phyloP scores from a whole-genome alignment of 1,140 invertebrate genomes.

The Pseudomyrmex cubaensis region DNA sequence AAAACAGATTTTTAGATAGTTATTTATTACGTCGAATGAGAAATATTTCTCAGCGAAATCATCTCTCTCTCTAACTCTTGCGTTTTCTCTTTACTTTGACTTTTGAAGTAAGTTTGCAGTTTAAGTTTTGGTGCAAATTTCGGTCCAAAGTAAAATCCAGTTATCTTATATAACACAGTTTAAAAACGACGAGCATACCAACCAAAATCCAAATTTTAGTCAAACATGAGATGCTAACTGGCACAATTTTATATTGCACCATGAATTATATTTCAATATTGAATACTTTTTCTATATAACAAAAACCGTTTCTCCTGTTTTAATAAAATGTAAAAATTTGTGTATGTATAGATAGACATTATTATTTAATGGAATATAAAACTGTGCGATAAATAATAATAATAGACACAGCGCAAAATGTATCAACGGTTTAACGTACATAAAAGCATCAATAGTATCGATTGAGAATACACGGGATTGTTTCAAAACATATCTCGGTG shows the following conservation, averaged over 20 bases:
- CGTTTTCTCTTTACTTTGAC: not conserved
- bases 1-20: conserved; percentile 2
- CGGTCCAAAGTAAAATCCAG: too few relatives aligned
- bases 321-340: conserved; percentile 20
- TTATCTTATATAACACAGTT: too few relatives aligned
- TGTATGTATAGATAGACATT: not conserved
- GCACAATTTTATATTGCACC: not conserved
- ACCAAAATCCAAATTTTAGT: conserved; percentile 28
- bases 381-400: too few relatives aligned
- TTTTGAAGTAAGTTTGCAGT: not conserved
- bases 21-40: not conserved
- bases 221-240: conserved; percentile 9
- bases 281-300: not conserved
- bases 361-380: too few relatives aligned
- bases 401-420: conserved; percentile 3
- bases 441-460: conserved; percentile 41
- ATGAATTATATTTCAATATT: not conserved
- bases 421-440: conserved; percentile 17
- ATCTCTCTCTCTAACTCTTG: not conserved
- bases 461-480: conserved; percentile 46
- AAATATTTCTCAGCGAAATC: not conserved
- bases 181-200: not conserved
- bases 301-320: not conserved
- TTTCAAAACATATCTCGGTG: conserved; percentile 47
- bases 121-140: not conserved